Evolutionary conservation across 1,140 invertebrate species (phyloP), one percentile per base, ranked within the genome.

Genomic region (Caerostris extrusa): DNA sequence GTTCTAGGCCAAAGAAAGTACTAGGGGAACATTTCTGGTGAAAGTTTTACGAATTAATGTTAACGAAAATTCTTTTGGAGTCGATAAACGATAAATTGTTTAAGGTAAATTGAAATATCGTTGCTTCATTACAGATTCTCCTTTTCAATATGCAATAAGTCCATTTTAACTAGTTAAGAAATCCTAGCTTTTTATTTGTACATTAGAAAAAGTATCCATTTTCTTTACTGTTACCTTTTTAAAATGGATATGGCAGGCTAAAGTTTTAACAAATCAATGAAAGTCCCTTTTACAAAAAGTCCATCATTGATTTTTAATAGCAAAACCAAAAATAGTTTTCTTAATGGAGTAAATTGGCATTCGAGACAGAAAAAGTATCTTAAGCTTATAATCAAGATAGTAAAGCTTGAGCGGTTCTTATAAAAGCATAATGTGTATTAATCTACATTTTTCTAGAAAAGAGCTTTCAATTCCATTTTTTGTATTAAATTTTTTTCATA

Each of bases 161-260:
- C 12, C 71, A 77, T 77, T 77, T 77, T 77, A 77, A 77, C 71
- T 77, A 77, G 19, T 12, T 77, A 34, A 53, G 71, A 77, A 50
- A 77, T 5, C 34, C 34, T 77, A 12, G 4, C 71, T 10, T 77
- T 77, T 77, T 77, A 77, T 77, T 77, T 77, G 71, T 50, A 19
- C 71, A 77, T 77, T 77, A 77, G 71, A 77, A 34, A 77, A 34
- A 53, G 71, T 12, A 53, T 77, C 19, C 34, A 34, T 77, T 53
- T 53, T 12, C 34, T 34, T 77, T 77, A 7, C 12, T 17, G 34
- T 77, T 12, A 8, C 7, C 34, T 77, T 34, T 17, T 5, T 50
- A 19, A 77, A 77, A 50, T 14, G 34, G n/a, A 6, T 50, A 7
- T 77, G 14, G 53, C 71, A 50, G 71, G 8, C 61, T 10, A 12